phyloP scores from a whole-genome alignment of 2,797 vertebrate species.

The Danio kyathit region DNA sequence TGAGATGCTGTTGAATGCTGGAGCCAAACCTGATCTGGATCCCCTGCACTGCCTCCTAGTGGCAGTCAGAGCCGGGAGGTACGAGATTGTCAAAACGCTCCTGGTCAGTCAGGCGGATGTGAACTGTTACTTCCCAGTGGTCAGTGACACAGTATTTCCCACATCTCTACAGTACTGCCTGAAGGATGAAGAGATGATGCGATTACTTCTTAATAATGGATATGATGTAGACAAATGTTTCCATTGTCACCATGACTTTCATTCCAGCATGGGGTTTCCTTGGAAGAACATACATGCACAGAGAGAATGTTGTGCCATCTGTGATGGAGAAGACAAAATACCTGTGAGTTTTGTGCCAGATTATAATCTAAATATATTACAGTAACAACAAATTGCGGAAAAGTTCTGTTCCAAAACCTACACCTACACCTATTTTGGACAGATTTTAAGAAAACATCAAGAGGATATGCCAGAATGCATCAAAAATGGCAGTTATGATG shows the following conservation, averaged over 20 bases:
- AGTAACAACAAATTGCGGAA: background rate
- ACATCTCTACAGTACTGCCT: constrained; percentile 87
- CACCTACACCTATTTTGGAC: background rate
- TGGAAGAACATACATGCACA: background rate
- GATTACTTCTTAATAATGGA: constrained; percentile 78
- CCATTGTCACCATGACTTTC: constrained; percentile 79
- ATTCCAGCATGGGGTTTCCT: background rate
- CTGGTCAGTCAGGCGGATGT: constrained; percentile 84
- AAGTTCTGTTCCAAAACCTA: background rate
- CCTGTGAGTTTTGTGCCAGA: constrained; percentile 12
- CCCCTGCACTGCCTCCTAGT: constrained; percentile 87
- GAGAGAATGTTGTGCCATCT: background rate
- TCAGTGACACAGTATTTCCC: constrained; percentile 87
- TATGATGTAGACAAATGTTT: constrained; percentile 79
- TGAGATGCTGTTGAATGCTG: constrained; percentile 79
- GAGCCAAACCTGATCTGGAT: constrained; percentile 84
- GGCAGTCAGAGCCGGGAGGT: constrained; percentile 84
- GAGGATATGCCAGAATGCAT: background rate
- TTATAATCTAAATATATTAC: background rate
- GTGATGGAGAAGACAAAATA: constrained; percentile 15
- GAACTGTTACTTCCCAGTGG: constrained; percentile 86
- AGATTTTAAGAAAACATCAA: background rate
- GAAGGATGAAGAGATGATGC: constrained; percentile 80
- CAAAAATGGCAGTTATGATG: background rate
- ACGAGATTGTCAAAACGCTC: constrained; percentile 84